phyloP scores from a whole-genome alignment of 1,140 invertebrate species.

The Eriocheir sinensis region DNA sequence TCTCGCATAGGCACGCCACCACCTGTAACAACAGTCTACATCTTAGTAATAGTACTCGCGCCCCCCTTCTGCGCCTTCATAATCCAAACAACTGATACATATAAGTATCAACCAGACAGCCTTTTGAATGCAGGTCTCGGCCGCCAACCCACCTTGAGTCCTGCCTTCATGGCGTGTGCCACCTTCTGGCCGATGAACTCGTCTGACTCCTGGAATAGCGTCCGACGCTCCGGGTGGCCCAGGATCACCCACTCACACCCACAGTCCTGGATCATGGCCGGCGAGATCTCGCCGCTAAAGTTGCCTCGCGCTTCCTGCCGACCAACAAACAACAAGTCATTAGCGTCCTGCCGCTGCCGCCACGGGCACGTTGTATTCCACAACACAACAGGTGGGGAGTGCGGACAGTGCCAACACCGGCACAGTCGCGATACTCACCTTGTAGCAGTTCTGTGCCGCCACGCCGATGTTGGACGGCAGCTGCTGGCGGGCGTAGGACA shows the following conservation, averaged over 20 bases:
- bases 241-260: conserved; percentile 97
- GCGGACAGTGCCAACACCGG: not conserved
- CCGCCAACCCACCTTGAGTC: conserved; percentile 40
- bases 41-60: too few species aligned
- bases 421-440: conserved; percentile 83
- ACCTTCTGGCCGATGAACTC: conserved; percentile 86
- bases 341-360: not conserved
- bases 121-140: not conserved
- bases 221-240: conserved; percentile 98
- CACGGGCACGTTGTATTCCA: not conserved
- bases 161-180: conserved; percentile 60
- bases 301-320: conserved; percentile 90
- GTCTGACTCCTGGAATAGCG: conserved; percentile 96
- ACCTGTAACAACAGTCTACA: conserved; percentile 42
- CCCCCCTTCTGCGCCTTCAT: too few species aligned
- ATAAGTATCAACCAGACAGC: too few species aligned
- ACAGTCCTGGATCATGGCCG: conserved; percentile 97
- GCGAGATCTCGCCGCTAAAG: conserved; percentile 91
- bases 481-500: conserved; percentile 89
- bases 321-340: conserved; percentile 87
- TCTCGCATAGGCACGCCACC: conserved; percentile 69
- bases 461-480: conserved; percentile 89
- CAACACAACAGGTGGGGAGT: not conserved
- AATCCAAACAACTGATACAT: too few species aligned
- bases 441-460: conserved; percentile 98